A percentile compares a stretch with the other conserved stretches of the same genome.
Conservation (phyloP, 2,888 invertebrate genomes). For the Cheilosia urbana region DNA sequence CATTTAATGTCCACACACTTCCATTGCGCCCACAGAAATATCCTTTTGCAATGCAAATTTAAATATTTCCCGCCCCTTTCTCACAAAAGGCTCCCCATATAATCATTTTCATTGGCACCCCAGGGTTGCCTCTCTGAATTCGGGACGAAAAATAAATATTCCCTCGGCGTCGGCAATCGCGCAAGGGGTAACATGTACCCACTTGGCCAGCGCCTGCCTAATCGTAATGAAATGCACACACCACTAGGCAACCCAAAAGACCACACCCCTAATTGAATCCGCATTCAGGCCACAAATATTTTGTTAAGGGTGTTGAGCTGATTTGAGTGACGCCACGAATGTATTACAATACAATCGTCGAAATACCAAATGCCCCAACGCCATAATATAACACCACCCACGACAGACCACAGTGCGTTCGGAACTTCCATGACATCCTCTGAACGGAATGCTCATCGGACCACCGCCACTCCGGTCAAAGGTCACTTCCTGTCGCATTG, state of each 20-base stretch:
- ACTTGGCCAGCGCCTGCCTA: conserved; percentile 49
- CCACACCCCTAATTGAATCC: conserved; percentile 74
- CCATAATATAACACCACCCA: neutral
- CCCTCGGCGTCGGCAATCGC: neutral
- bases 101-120: conserved; percentile 3
- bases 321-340: conserved; percentile 70
- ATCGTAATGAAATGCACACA: conserved; percentile 70
- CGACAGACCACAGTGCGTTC: conserved; percentile 27
- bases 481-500: conserved; percentile 33
- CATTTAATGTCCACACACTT: conserved; percentile 66
- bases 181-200: neutral
- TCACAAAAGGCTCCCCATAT: conserved; percentile 5
- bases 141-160: conserved; percentile 32
- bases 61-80: conserved; percentile 32
- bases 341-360: conserved; percentile 54
- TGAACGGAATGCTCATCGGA: conserved; percentile 32
- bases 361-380: neutral
- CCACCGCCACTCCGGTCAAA: conserved; percentile 14
- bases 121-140: neutral
- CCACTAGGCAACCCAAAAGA: conserved; percentile 55
- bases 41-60: conserved; percentile 57
- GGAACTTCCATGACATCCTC: conserved; percentile 26
- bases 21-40: conserved; percentile 8
- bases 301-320: conserved; percentile 73
- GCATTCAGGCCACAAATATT: conserved; percentile 69